Evolutionary conservation across 1,140 invertebrate genomes (phyloP), one percentile per base, ranked within the genome.

Genomic region (Eurytemora carolleeae): DNA sequence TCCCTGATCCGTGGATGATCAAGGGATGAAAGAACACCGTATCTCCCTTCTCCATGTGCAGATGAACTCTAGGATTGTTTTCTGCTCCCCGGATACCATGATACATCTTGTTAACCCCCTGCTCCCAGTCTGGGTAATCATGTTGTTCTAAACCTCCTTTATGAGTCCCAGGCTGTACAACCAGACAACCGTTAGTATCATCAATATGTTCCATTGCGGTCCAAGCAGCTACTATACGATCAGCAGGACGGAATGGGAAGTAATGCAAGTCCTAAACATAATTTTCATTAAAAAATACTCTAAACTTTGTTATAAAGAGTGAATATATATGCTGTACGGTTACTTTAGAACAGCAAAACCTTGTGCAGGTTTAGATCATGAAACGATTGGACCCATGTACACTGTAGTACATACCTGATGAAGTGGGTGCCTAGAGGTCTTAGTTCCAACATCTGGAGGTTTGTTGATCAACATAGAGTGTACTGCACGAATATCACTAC

Each of bases 381-480:
- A n/a, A n/a, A n/a, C n/a, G n/a, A n/a, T n/a, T n/a, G n/a, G n/a
- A n/a, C n/a, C n/a, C n/a, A n/a, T n/a, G n/a, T n/a, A n/a, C n/a
- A n/a, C n/a, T n/a, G n/a, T n/a, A n/a, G n/a, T n/a, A n/a, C n/a
- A n/a, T n/a, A n/a, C n/a, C n/a, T 88, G 81, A 73, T 89, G 86
- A 52, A 86, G 74, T 1, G 85, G 86, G 71, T 89, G 85, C 20
- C 78, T 71, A 17, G 83, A 85, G 3, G 78, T 79, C 59, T 76
- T 73, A 18, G 71, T 74, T 63, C 80, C 79, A 26, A 78, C 72
- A 71, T 90, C 86, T 2, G 87, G 87, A 3, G 88, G 87, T 69
- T 93, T 93, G 67, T 90, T 90, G 63, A 93, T 92, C 2, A 93
- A 73, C 88, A 93, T 93, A 21, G 82, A 85, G 71, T 93, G 85